Conservation (phyloP, 2,888 invertebrate species). For the Minunthozetes semirufus region DNA sequence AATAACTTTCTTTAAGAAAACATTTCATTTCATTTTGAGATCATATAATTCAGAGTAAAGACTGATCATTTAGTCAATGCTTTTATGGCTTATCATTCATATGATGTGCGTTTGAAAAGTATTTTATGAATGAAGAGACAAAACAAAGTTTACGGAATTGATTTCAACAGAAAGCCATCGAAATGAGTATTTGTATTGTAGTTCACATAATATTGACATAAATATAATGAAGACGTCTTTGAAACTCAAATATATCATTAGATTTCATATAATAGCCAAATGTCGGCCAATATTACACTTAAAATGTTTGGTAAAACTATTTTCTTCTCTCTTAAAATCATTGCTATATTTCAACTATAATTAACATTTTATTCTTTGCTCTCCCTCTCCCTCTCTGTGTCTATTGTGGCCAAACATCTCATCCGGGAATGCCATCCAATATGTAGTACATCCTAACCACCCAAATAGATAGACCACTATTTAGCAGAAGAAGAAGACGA, state of each 20-base stretch:
- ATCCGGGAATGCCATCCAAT: constrained; percentile 20
- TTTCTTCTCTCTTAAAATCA: neutral
- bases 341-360: neutral
- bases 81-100: neutral
- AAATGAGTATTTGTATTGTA: neutral
- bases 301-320: neutral
- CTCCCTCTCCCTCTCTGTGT: neutral
- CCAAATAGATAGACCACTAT: constrained; percentile 9
- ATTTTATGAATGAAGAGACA: constrained; percentile 21
- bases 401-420: constrained; percentile 5
- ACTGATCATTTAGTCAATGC: neutral
- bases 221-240: constrained; percentile 23
- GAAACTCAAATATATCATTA: neutral
- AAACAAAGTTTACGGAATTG: constrained; percentile 2
- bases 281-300: constrained; percentile 14
- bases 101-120: neutral
- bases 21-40: neutral
- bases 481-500: neutral
- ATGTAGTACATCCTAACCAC: constrained; percentile 22
- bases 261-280: neutral
- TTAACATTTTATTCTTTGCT: neutral
- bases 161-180: neutral
- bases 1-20: neutral
- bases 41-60: neutral
- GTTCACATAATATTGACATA: neutral